These are phyloP conservation scores for Tragelaphus imberbis DNA, from an alignment of 2,113 vertebrate species.

Conservation along the genomic window DNA sequence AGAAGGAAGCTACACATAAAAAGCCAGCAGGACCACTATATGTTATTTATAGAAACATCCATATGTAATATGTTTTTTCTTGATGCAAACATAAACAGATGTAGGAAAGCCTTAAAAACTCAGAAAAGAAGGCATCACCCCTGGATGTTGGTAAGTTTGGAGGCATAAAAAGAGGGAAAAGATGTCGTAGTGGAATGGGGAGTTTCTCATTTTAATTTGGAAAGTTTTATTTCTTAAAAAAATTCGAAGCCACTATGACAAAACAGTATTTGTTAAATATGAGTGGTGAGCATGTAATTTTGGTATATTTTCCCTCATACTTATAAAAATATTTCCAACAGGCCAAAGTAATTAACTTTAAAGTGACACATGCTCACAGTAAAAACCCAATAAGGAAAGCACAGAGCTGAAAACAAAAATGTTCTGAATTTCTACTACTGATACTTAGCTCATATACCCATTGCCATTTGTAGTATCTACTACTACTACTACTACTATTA, in stretches of 20 bases:
- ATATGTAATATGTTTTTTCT: background rate
- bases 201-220: background rate
- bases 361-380: background rate
- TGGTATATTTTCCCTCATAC: background rate
- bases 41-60: background rate
- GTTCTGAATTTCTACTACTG: background rate
- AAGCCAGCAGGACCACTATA: background rate
- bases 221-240: background rate
- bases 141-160: background rate
- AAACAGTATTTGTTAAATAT: background rate
- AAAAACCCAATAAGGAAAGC: constrained; percentile 26
- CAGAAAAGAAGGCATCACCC: background rate
- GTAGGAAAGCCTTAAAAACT: background rate
- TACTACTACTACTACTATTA: too few relatives aligned
- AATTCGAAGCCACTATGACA: background rate
- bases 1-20: background rate
- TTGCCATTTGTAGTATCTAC: background rate
- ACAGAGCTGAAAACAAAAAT: background rate
- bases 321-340: constrained; percentile 5
- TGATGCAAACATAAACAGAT: background rate
- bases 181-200: background rate
- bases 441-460: background rate
- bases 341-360: background rate
- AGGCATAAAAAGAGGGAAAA: background rate
- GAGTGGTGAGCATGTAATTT: background rate